Base-by-base conservation (phyloP, 1,140 invertebrate genomes). In the Cepaea nemoralis region DNA sequence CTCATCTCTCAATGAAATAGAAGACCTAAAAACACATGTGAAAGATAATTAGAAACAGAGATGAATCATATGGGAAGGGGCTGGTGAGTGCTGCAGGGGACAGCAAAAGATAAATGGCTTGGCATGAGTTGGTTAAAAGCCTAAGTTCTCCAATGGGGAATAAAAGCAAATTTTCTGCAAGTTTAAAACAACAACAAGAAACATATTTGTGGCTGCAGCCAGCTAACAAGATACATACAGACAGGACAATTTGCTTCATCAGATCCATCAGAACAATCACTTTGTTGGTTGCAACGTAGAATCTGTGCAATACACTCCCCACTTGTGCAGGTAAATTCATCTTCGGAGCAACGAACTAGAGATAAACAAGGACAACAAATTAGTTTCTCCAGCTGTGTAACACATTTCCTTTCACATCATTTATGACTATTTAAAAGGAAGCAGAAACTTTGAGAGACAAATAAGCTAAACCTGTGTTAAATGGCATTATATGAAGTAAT, bases 231-330 rank as follows among this genome's bases (percentile, higher is more conserved):
- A 8, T 22, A 55, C 50, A 24, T 55, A 55, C 50, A 22, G 19
- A 55, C 35, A 31, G 48, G 27, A 77, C 86, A 87, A 55, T 80
- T 70, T 1, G 70, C n/a, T 93, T 97, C 96, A 92, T 97, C 96
- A 86, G 95, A 96, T 93, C 95, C 95, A 93, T 97, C 96, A 91
- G 93, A 94, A 93, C 96, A 97, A 93, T 97, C 95, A 93, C 95
- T 95, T 91, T 93, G 94, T 93, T 95, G 95, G 93, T 97, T 95
- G 93, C 96, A 97, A 89, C 94, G 94, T 87, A 94, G 93, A 82
- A 92, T 91, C 86, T 90, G 87, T 82, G 93, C 93, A 89, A 95
- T 94, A 92, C 94, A 95, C 87, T 91, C 93, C 91, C 92, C 95
- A 87, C 94, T 93, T 55, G 16, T 14, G 89, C 95, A 95, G 90